phyloP scores from a whole-genome alignment of 1,140 invertebrate genomes.

The Penaeus indicus region DNA sequence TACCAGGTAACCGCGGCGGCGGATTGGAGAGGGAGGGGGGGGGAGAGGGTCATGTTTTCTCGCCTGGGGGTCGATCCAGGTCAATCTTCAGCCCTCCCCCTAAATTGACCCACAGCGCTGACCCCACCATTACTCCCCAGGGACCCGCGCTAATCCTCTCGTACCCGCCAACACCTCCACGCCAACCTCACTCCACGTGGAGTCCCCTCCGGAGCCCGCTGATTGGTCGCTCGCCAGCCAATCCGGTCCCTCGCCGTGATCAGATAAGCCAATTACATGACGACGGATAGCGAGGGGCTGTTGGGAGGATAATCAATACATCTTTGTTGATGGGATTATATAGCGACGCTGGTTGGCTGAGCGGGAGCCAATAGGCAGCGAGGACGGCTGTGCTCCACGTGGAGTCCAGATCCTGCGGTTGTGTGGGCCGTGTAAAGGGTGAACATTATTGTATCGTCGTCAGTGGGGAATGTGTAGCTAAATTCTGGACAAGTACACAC shows the following conservation, averaged over 20 bases:
- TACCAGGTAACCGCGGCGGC: conserved; percentile 11
- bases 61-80: conserved; percentile 21
- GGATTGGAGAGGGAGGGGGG: neutral
- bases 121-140: neutral
- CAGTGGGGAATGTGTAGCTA: neutral
- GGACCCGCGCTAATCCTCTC: neutral
- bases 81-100: conserved; percentile 25
- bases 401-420: neutral
- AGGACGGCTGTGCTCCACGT: conserved; percentile 9
- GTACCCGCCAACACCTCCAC: conserved; percentile 1
- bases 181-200: conserved; percentile 21
- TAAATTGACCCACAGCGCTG: conserved; percentile 33
- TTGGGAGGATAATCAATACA: conserved; percentile 43
- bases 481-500: conserved; percentile 28
- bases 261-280: conserved; percentile 46
- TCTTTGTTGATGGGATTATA: conserved; percentile 41
- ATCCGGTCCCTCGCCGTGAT: conserved; percentile 16
- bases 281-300: conserved; percentile 7
- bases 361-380: neutral
- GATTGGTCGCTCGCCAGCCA: conserved; percentile 9
- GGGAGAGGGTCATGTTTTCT: neutral
- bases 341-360: neutral
- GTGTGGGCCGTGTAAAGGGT: neutral
- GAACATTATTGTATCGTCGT: neutral
- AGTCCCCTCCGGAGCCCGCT: neutral